Conservation (phyloP, 92 coral and sea anemone species). For the Actinostola sp. region DNA sequence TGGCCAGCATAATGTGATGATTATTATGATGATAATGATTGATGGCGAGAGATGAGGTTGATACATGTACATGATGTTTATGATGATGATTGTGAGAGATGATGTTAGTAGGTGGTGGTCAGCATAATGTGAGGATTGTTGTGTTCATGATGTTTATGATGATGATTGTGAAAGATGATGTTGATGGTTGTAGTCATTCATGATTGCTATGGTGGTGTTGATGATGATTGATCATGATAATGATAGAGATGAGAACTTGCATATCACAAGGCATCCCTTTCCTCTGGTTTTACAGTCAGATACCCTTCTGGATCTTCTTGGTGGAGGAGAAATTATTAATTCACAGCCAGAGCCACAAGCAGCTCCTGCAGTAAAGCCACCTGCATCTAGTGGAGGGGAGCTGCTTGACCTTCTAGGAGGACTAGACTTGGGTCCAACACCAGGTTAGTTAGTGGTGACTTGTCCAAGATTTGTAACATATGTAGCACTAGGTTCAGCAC, state of each 20-base stretch:
- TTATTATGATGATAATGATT: background rate
- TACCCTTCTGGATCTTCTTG: slow-evolving; percentile 89
- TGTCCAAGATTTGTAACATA: background rate
- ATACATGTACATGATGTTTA: no score
- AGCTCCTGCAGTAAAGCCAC: slow-evolving; percentile 63
- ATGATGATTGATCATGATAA: no score
- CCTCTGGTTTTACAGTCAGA: slow-evolving; percentile 58
- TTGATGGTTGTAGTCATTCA: no score
- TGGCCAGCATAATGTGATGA: background rate
- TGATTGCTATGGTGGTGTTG: no score
- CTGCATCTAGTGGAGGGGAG: slow-evolving; percentile 78
- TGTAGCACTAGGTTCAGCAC: no score
- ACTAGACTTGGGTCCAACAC: slow-evolving; percentile 85
- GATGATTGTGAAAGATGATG: no score
- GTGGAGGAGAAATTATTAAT: slow-evolving; percentile 69
- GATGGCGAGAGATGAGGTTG: background rate
- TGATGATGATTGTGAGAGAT: slow-evolving; percentile 1
- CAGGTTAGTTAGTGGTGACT: slow-evolving; percentile 3
- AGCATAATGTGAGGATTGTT: no score
- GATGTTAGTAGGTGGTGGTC: no score
- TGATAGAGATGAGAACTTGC: no score
- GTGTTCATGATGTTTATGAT: no score
- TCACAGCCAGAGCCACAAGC: slow-evolving; percentile 73
- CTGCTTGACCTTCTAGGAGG: slow-evolving; percentile 91
- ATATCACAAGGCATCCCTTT: no score